Evolutionary conservation across 1,140 invertebrate genomes (phyloP), one percentile per base, ranked within the genome.

Genomic region (Bombus pyrosoma): DNA sequence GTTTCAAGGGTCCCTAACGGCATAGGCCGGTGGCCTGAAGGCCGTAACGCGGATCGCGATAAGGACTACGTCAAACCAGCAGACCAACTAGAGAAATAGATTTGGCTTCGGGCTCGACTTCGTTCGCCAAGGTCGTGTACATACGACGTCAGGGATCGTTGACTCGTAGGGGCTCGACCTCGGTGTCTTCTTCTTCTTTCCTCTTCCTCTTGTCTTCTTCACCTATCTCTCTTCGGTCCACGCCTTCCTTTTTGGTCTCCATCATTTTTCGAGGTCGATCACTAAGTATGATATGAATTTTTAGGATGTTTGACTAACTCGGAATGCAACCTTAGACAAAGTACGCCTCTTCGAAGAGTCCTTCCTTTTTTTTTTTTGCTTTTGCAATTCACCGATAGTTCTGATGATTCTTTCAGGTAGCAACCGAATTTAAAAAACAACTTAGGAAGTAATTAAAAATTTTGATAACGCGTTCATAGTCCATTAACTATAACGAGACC

Each of bases 81-180:
- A 78, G 66, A n/a, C 41, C 37, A 66, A 68, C 71, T 85, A 88
- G 86, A 79, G 72, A 82, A 91, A 92, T 93, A 93, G 91, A 94
- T 94, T 94, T 92, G 90, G 91, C 89, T 89, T 68, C 87, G 86
- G 75, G 73, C 88, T 88, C 84, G 71, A 85, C 25, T 86, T 89
- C 85, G 91, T 92, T 92, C 91, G 79, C 88, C 94, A 94, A 95
- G 94, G 94, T 94, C 94, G 91, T 80, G 86, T 59, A 81, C 79
- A 90, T 87, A 82, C 86, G 93, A 94, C 92, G 92, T 92, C 93
- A 92, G 91, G 91, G 94, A 94, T 91, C 93, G 79, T 94, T 95
- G 94, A 94, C 94, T 94, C 87, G 86, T 91, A 88, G 91, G 90
- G 91, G 91, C 90, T 93, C 91, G 93, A 93, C 92, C 94, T 94